Evolutionary conservation across 35 echinoderm and acorn worm genomes (phyloP), one percentile per base, ranked within the genome.

Genomic region (Lytechinus pictus): DNA sequence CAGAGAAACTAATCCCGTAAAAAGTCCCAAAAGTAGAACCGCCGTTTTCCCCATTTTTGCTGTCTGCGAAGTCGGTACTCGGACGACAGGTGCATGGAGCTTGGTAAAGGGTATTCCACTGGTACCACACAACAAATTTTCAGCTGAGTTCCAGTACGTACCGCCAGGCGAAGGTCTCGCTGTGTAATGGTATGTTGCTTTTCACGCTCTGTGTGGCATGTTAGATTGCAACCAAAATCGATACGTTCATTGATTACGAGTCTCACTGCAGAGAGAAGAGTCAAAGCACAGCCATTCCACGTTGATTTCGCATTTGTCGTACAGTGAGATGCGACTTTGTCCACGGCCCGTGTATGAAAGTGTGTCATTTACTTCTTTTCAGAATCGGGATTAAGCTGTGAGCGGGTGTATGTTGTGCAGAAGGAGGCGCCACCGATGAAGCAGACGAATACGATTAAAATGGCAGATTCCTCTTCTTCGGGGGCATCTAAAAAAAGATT

Each of bases 21-120:
- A 57, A 54, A 93, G 92, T 54, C 92, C 92, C 54, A 93, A 57
- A 28, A 93, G 92, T 57, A 93, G 92, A 54, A 93, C 92, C 54
- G 92, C 92, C 92, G 92, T 93, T 57, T 93, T 93, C 92, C 92
- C 92, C 92, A 93, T 93, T 57, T 93, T 57, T 93, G 28, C 88
- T 90, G 88, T 33, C 52, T 44, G 27, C 52, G 88, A 14, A 44
- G 88, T 90, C 88, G 88, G 88, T 6, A 90, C 88, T 90, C 21
- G n/a, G 66, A 79, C 66, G 66, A 79, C 66, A 79, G 88, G 88
- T 90, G 88, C 88, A 90, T 90, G 28, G 88, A 54, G 33, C 33
- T 44, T 90, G 52, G 88, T 90, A 21, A 52, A 12, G 52, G 88
- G 10, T 44, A 11, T 52, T 52, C 13, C 88, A 90, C 29, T 90